Evolutionary conservation across 2,888 invertebrate species (phyloP).

Genomic region (Eupithecia abbreviata): DNA sequence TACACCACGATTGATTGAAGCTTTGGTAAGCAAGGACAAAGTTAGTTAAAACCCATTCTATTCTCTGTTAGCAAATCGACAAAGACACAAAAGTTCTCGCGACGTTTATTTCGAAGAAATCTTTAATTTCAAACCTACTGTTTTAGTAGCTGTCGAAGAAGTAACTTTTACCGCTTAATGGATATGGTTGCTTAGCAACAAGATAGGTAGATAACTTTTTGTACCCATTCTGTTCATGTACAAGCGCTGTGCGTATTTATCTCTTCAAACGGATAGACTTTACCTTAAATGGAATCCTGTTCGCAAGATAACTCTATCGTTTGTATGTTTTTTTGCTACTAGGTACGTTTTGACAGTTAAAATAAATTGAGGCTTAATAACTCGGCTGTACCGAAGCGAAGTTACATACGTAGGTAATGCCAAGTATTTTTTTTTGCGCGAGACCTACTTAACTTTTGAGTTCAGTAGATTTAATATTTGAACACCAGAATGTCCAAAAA

Average conservation of each 20-base stretch:
- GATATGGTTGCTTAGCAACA: background rate
- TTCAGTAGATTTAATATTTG: background rate
- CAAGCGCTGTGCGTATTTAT: slow-evolving; percentile 1
- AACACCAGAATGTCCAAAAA: no score
- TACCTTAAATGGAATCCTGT: slow-evolving; percentile 8
- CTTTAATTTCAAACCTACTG: background rate
- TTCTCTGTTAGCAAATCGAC: background rate
- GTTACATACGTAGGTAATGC: background rate
- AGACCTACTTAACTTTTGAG: background rate
- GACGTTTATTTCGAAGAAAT: background rate
- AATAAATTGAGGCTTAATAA: slow-evolving; percentile 10
- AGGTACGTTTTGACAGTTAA: slow-evolving; percentile 21
- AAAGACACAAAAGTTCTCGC: background rate
- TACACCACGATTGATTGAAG: background rate
- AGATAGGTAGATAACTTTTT: background rate
- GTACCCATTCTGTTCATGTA: background rate
- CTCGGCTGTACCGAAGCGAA: background rate
- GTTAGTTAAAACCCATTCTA: background rate
- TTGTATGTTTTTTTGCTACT: slow-evolving; percentile 15
- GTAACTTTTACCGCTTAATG: background rate
- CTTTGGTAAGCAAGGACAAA: background rate
- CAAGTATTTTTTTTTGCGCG: background rate
- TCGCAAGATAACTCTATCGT: background rate
- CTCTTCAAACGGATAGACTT: background rate
- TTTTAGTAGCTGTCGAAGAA: background rate